Evolutionary conservation across 2,113 vertebrate genomes (phyloP).

Genomic region (Galbula dea): DNA sequence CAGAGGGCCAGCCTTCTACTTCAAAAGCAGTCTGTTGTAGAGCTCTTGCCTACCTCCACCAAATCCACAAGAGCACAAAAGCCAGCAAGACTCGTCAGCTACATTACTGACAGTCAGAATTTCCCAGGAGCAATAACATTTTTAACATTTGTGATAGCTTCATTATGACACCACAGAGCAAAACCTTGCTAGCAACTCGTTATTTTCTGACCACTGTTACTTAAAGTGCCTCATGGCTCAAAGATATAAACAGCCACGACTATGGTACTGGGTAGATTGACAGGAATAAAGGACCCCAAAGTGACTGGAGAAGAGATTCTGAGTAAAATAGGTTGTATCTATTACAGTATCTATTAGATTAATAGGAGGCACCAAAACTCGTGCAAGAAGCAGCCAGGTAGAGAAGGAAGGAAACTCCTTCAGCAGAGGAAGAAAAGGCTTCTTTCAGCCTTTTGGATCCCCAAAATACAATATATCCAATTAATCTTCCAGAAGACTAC

Average conservation of each 20-base stretch:
- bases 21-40: neutral
- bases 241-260: neutral
- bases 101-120: neutral
- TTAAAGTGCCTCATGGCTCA: neutral
- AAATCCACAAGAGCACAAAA: neutral
- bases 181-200: neutral
- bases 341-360: neutral
- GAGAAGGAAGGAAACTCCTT: neutral
- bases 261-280: neutral
- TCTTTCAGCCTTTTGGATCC: neutral
- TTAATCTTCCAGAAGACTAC: neutral
- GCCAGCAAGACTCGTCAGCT: neutral
- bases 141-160: neutral
- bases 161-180: neutral
- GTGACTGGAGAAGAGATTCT: neutral
- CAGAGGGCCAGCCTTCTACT: neutral
- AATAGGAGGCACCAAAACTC: neutral
- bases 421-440: neutral
- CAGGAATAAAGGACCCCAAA: neutral
- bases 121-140: neutral
- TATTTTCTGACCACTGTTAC: neutral
- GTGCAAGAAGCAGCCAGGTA: neutral
- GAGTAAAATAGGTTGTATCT: neutral
- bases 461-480: neutral
- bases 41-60: neutral